phyloP scores from a whole-genome alignment of 2,888 invertebrate genomes.

The Eilema griseolum region DNA sequence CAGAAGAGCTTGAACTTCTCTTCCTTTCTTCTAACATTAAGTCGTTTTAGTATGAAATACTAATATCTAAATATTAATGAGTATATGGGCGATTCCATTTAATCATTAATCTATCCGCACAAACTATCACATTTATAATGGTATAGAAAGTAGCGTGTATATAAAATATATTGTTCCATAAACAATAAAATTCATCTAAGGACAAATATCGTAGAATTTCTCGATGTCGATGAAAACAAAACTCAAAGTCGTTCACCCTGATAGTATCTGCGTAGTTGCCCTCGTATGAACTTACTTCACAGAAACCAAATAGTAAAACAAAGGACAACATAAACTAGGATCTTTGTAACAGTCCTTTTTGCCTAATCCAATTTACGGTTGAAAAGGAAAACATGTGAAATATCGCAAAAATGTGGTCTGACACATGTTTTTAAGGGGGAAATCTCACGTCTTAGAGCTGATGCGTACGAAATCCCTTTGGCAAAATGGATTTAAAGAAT shows the following conservation, averaged over 20 bases:
- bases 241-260: not conserved
- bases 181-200: not conserved
- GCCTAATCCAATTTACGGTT: constrained; percentile 49
- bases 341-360: constrained; percentile 34
- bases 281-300: constrained; percentile 21
- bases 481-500: constrained; percentile 37
- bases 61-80: no score
- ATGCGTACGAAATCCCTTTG: constrained; percentile 37
- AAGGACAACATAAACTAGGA: constrained; percentile 46
- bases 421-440: constrained; percentile 46
- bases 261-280: not conserved
- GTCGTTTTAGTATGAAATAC: no score
- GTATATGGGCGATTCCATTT: no score
- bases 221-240: not conserved
- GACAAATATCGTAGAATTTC: not conserved
- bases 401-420: constrained; percentile 47
- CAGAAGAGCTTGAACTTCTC: no score
- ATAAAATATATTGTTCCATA: not conserved
- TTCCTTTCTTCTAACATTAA: no score
- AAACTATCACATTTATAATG: no score
- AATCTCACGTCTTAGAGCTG: constrained; percentile 38
- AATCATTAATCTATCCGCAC: no score
- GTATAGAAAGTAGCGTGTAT: not conserved
- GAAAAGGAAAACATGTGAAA: constrained; percentile 50
- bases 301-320: constrained; percentile 25